Evolutionary conservation across 2,888 invertebrate species (phyloP), one percentile per base, ranked within the genome.

Genomic region (Hyposoter dolosus): DNA sequence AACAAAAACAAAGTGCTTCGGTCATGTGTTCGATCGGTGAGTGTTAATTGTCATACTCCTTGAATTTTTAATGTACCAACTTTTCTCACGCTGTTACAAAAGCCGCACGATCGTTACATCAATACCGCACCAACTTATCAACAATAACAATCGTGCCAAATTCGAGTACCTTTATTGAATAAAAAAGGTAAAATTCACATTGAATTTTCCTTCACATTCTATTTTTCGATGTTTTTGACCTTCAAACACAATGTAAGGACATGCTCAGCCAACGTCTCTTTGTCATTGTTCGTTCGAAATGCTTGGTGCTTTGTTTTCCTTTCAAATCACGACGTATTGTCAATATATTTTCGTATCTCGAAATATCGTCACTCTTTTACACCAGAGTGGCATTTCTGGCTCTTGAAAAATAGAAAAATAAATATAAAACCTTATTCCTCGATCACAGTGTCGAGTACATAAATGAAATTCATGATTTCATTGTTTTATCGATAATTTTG

Each of bases 1-100:
- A 60, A 28, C 23, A 56, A 28, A 28, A 6, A 76, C n/a, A 40
- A 43, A 35, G 72, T 53, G 72, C 53, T 35, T 10, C 53, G 28
- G 53, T 35, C 78, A 74, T 79, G 79, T 66, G 79, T 71, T 79
- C 85, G 19, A 60, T 84, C 50, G 84, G 84, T 84, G 75, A 84
- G 84, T 80, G n/a, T 72, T 72, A 28, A 72, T 50, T 72, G 10
- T 50, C 53, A 10, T 12, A 35, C 10, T n/a, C 23, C 47, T 45
- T 23, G 47, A 23, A 28, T 71, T 28, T 28, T 60, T 60, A 1
- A 60, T 60, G 28, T 5, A 35, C 35, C 28, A 60, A 60, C 15
- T 60, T 60, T 60, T 28, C 5, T 28, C 12, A 23, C 56, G n/a
- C n/a, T 15, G 60, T 60, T 60, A 19, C 15, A 60, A 35, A 35